These are phyloP conservation scores for Noturus placidus DNA, from an alignment of 2,113 vertebrate species.

Conservation along the genomic window DNA sequence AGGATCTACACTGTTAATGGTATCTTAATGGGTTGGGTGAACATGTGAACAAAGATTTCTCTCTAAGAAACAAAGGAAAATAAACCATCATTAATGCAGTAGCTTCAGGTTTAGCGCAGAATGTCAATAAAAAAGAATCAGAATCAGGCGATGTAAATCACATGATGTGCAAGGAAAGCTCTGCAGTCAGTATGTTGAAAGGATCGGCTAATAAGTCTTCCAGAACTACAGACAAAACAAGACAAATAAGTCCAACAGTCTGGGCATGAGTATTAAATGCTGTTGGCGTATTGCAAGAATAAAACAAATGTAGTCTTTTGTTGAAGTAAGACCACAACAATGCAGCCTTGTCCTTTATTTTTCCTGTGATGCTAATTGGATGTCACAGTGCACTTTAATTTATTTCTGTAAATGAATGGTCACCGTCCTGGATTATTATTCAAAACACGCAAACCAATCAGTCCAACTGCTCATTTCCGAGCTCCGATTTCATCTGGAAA, in stretches of 20 bases:
- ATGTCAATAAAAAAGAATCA: background rate
- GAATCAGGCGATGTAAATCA: background rate
- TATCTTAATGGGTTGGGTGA: background rate
- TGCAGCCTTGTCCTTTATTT: background rate
- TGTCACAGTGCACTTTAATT: background rate
- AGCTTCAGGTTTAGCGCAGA: background rate
- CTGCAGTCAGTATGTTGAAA: background rate
- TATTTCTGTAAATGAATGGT: background rate
- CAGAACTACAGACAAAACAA: background rate
- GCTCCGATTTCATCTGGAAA: slow-evolving; percentile 1
- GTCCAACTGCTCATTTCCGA: background rate
- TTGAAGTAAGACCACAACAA: background rate
- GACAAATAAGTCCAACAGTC: background rate
- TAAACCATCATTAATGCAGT: background rate
- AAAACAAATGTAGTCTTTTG: background rate
- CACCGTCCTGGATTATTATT: background rate
- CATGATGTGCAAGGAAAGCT: background rate
- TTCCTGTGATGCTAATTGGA: background rate
- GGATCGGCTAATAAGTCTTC: background rate
- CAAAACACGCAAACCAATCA: slow-evolving; percentile 19
- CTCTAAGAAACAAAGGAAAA: background rate
- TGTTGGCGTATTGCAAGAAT: background rate
- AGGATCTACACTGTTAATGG: background rate
- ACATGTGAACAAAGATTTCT: background rate
- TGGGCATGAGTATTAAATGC: background rate